Conservation (phyloP, 2,797 vertebrate genomes). For the Girardinus metallicus region DNA sequence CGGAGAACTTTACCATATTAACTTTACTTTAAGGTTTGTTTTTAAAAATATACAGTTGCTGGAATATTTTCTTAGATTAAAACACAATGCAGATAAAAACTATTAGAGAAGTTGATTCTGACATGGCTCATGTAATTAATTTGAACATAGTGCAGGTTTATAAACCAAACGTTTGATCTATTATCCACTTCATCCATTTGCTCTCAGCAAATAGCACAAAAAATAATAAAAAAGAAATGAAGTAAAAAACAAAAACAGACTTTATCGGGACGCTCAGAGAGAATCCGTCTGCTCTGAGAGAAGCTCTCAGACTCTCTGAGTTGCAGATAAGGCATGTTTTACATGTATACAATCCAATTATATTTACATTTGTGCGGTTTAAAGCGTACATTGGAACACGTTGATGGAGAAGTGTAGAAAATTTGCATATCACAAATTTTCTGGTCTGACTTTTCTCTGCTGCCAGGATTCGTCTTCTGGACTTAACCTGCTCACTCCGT, state of each 20-base stretch:
- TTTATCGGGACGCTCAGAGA: neutral
- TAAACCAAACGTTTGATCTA: neutral
- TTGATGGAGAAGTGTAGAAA: neutral
- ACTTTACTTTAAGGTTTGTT: neutral
- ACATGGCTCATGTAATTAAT: neutral
- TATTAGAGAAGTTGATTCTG: neutral
- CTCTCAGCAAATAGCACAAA: neutral
- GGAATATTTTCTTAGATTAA: neutral
- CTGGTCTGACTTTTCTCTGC: neutral
- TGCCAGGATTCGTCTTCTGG: neutral
- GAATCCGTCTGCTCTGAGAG: neutral
- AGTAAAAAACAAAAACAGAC: neutral
- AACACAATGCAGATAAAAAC: neutral
- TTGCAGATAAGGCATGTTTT: neutral
- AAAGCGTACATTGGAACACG: neutral
- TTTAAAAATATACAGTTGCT: neutral
- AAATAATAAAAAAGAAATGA: neutral
- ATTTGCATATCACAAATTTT: neutral
- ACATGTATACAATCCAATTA: neutral
- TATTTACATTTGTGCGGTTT: neutral
- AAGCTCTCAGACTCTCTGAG: neutral
- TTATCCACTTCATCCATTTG: neutral
- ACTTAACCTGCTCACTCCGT: neutral
- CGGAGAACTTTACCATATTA: neutral
- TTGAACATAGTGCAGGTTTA: neutral